Conservation (phyloP, 1,140 invertebrate genomes). For the Panonychus citri region DNA sequence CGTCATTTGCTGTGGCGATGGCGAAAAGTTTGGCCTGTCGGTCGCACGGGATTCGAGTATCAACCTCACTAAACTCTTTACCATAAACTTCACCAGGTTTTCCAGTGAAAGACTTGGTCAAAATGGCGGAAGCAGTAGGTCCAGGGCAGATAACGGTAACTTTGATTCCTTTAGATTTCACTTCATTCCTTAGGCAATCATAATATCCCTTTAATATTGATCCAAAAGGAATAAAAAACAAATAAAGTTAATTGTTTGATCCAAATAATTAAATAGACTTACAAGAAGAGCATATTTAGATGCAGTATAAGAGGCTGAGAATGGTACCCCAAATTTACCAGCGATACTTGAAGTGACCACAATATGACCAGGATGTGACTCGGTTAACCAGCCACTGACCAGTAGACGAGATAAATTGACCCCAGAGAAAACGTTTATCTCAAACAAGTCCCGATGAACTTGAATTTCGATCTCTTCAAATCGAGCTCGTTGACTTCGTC, state of each 20-base stretch:
- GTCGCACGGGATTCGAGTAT: slow-evolving; percentile 35
- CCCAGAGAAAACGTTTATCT: slow-evolving; percentile 53
- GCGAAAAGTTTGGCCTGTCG: slow-evolving; percentile 46
- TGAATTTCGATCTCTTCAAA: slow-evolving; percentile 40
- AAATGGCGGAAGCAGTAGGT: slow-evolving; percentile 43
- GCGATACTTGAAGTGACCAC: slow-evolving; percentile 47
- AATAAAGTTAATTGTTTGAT: neutral
- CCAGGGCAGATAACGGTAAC: slow-evolving; percentile 52
- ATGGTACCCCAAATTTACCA: slow-evolving; percentile 40
- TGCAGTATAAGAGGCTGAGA: slow-evolving; percentile 43
- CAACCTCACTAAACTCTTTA: neutral
- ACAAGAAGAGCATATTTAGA: slow-evolving; percentile 61
- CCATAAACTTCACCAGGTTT: slow-evolving; percentile 26
- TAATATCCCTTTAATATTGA: slow-evolving; percentile 14
- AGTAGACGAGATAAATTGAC: slow-evolving; percentile 43
- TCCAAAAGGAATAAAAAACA: neutral
- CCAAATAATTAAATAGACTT: no score
- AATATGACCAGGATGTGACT: slow-evolving; percentile 33
- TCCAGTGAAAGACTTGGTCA: slow-evolving; percentile 42
- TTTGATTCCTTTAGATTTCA: slow-evolving; percentile 27
- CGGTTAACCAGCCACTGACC: slow-evolving; percentile 36
- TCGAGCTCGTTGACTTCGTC: slow-evolving; percentile 45
- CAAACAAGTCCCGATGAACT: slow-evolving; percentile 52
- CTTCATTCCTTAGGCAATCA: slow-evolving; percentile 9
- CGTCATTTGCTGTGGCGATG: slow-evolving; percentile 46